Evolutionary conservation across 2,888 invertebrate species (phyloP).

Genomic region (Hirudinaria manillensis): DNA sequence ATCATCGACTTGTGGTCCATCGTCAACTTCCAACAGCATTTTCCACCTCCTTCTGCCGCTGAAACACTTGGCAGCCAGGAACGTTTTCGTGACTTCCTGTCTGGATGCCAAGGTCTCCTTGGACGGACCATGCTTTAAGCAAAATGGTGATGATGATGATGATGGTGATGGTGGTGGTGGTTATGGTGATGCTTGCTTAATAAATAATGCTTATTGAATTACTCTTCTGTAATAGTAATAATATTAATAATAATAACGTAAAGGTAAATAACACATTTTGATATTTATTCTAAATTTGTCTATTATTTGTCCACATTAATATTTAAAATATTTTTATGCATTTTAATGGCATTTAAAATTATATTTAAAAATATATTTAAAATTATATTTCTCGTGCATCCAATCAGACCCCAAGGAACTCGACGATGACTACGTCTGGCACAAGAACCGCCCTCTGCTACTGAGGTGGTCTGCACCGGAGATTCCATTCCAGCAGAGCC

Average conservation of each 20-base stretch:
- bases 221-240: too few species aligned
- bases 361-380: too few species aligned
- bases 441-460: background rate
- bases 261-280: too few species aligned
- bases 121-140: background rate
- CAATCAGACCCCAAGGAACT: background rate
- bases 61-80: conserved; percentile 1
- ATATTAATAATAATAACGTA: too few species aligned
- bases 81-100: conserved; percentile 7
- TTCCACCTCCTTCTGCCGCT: background rate
- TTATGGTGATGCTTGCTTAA: too few species aligned
- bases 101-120: conserved; percentile 15
- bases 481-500: background rate
- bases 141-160: background rate
- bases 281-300: too few species aligned
- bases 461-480: conserved; percentile 27
- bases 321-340: too few species aligned
- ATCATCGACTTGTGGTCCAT: background rate
- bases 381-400: too few species aligned
- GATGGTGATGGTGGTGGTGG: too few species aligned
- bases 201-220: too few species aligned
- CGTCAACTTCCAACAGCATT: background rate
- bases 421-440: conserved; percentile 13
- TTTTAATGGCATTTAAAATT: too few species aligned
- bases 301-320: too few species aligned